Conservation (phyloP, 2,888 invertebrate species). For the Diadromus collaris region DNA sequence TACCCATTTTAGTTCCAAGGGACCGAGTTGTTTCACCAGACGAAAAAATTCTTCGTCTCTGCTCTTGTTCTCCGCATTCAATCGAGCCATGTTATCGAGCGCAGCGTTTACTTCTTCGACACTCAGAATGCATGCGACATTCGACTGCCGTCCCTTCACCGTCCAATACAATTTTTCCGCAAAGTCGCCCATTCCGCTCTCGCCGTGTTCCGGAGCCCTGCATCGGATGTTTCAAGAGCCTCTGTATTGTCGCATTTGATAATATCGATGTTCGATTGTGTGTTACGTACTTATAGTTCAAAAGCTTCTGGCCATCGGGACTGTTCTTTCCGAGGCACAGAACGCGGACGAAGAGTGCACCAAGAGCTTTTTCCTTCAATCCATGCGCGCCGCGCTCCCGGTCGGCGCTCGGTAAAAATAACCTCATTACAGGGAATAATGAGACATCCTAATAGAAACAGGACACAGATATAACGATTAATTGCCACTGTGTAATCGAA, state of each 20-base stretch:
- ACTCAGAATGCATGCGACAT: slow-evolving; percentile 81
- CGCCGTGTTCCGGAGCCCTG: slow-evolving; percentile 52
- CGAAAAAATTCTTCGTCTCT: slow-evolving; percentile 85
- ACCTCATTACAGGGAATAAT: slow-evolving; percentile 88
- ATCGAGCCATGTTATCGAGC: slow-evolving; percentile 88
- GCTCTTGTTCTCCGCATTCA: slow-evolving; percentile 84
- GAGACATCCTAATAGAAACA: slow-evolving; percentile 80
- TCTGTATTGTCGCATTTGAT: slow-evolving; percentile 8
- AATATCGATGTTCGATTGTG: background rate
- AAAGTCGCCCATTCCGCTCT: slow-evolving; percentile 85
- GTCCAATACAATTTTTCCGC: slow-evolving; percentile 89
- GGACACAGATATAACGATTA: slow-evolving; percentile 53
- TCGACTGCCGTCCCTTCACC: slow-evolving; percentile 82
- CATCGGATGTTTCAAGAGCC: slow-evolving; percentile 40
- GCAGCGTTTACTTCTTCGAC: slow-evolving; percentile 87
- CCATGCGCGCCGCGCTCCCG: slow-evolving; percentile 91
- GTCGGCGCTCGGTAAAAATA: slow-evolving; percentile 90
- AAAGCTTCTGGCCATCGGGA: slow-evolving; percentile 81
- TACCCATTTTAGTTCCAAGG: slow-evolving; percentile 94
- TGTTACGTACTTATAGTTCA: slow-evolving; percentile 80
- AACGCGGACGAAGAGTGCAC: slow-evolving; percentile 87
- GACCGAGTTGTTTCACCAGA: slow-evolving; percentile 86
- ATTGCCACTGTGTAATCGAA: slow-evolving; percentile 15
- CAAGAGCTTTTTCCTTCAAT: slow-evolving; percentile 89
- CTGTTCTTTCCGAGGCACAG: slow-evolving; percentile 87